phyloP scores from a whole-genome alignment of 1,140 invertebrate species.

The Drosophila sechellia region DNA sequence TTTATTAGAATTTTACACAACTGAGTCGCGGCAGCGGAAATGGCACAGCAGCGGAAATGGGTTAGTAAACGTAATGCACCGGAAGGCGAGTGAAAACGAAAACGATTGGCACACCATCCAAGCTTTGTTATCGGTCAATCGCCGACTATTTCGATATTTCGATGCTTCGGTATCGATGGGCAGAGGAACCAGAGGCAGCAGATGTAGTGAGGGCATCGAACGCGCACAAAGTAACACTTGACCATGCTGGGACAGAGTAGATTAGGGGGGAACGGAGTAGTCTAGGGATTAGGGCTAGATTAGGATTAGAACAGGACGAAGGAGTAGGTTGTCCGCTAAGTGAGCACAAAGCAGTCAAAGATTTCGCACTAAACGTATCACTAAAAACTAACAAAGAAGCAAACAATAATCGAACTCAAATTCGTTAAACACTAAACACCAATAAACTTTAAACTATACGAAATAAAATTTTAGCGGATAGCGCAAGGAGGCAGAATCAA shows the following conservation, averaged over 20 bases:
- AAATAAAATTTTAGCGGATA: conserved; percentile 29
- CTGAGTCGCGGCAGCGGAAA: conserved; percentile 33
- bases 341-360: conserved; percentile 72
- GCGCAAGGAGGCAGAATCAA: conserved; percentile 24
- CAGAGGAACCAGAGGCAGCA: conserved; percentile 1
- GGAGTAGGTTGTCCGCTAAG: conserved; percentile 12
- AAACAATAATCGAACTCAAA: conserved; percentile 77
- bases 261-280: conserved; percentile 27
- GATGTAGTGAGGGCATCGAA: conserved; percentile 28
- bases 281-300: conserved; percentile 46
- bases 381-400: conserved; percentile 57
- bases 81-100: background rate
- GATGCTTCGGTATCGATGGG: conserved; percentile 10
- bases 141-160: conserved; percentile 12
- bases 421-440: conserved; percentile 70
- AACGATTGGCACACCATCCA: conserved; percentile 7
- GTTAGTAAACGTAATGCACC: conserved; percentile 30
- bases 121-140: conserved; percentile 2
- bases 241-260: conserved; percentile 29
- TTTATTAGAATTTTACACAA: conserved; percentile 82
- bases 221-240: conserved; percentile 47
- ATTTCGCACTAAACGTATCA: conserved; percentile 81
- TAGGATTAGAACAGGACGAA: conserved; percentile 22
- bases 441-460: conserved; percentile 59
- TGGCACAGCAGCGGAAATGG: conserved; percentile 26